Evolutionary conservation across 2,113 vertebrate species (phyloP).

Genomic region (Dermatemys mawii): DNA sequence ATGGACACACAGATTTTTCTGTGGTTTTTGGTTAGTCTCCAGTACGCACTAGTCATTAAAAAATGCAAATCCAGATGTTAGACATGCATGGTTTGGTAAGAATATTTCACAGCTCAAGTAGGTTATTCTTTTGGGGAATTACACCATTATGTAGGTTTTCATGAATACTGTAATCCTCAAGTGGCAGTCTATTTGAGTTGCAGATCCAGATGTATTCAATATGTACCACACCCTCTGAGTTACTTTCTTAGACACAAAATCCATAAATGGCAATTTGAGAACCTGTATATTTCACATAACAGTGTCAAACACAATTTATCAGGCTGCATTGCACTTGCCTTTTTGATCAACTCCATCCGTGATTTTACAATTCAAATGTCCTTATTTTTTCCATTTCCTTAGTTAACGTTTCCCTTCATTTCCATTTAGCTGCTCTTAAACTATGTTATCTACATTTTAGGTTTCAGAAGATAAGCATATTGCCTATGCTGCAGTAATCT

Average conservation of each 20-base stretch:
- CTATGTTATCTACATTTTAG: conserved; percentile 57
- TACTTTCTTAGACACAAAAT: not conserved
- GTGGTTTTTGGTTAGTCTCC: not conserved
- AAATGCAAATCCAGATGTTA: not conserved
- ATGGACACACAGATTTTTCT: not conserved
- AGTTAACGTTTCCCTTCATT: conserved; percentile 47
- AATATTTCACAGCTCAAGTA: not conserved
- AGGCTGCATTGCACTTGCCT: not conserved
- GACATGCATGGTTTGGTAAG: not conserved
- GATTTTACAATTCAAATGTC: conserved; percentile 33
- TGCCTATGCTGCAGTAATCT: conserved; percentile 67
- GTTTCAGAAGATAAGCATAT: conserved; percentile 56
- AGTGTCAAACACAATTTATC: not conserved
- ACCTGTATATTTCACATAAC: not conserved
- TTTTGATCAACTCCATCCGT: not conserved
- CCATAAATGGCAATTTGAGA: not conserved
- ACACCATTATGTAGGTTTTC: not conserved
- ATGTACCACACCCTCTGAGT: not conserved
- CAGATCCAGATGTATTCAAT: not conserved
- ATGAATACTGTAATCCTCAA: not conserved
- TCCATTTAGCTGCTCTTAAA: conserved; percentile 21
- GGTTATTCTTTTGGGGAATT: not conserved
- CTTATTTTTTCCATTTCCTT: conserved; percentile 6
- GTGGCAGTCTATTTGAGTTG: not conserved
- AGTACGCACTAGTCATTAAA: not conserved